phyloP scores from a whole-genome alignment of 2,888 invertebrate species.

The Drosophila phalerata region DNA sequence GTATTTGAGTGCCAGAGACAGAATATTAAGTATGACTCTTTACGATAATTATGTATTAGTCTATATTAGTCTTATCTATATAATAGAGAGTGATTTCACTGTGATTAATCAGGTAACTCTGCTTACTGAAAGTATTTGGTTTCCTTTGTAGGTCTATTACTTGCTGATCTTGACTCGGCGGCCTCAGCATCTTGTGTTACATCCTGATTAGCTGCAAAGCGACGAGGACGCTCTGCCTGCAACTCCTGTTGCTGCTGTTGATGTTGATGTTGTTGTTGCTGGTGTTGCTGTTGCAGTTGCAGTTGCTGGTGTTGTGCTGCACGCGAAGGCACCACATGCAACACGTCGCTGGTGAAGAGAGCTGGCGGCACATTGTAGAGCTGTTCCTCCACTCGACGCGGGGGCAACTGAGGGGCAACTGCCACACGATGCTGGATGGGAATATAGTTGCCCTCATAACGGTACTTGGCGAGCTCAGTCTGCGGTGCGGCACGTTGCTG shows the following conservation, averaged over 20 bases:
- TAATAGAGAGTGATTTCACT: no score
- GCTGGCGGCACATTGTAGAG: constrained; percentile 72
- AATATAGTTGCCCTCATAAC: constrained; percentile 75
- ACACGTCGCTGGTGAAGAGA: constrained; percentile 67
- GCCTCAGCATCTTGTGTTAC: constrained; percentile 40
- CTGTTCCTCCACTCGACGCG: constrained; percentile 57
- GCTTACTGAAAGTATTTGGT: constrained; percentile 81
- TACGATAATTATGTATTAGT: no score
- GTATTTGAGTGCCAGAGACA: background rate
- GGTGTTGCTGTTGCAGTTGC: constrained; percentile 50
- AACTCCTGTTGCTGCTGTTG: background rate
- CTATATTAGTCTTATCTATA: no score
- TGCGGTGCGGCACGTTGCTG: constrained; percentile 62
- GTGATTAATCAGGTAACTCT: no score
- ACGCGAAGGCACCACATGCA: constrained; percentile 69
- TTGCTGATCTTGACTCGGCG: constrained; percentile 39
- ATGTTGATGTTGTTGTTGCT: constrained; percentile 28
- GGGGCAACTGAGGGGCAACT: constrained; percentile 33
- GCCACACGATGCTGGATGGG: constrained; percentile 52
- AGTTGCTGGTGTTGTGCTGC: constrained; percentile 45
- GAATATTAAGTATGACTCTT: background rate
- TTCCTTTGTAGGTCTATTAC: constrained; percentile 46
- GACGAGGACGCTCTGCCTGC: constrained; percentile 50
- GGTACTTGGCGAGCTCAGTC: constrained; percentile 71
- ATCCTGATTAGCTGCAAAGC: constrained; percentile 35